These are phyloP conservation scores for Trissolcus basalis DNA, from an alignment of 1,140 invertebrate genomes.

Conservation along the genomic window DNA sequence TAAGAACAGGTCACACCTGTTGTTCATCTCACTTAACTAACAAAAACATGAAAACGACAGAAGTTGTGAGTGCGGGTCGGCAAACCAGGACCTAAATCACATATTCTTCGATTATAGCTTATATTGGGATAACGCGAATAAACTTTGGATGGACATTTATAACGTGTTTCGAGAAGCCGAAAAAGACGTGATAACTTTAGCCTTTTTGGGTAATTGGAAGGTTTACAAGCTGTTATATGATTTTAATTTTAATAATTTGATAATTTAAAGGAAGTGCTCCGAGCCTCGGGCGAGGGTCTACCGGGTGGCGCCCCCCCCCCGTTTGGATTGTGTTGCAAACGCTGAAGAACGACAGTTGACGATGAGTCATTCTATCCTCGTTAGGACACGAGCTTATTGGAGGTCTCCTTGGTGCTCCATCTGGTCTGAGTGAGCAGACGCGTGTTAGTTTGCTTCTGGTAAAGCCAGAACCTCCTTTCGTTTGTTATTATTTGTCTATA, in stretches of 20 bases:
- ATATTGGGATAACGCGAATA: neutral
- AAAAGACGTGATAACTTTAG: neutral
- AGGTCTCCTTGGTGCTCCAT: no score
- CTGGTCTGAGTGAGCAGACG: no score
- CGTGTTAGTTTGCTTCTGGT: no score
- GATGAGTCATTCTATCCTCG: no score
- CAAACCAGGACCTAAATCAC: neutral
- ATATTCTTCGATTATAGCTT: neutral
- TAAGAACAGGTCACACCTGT: slow-evolving; percentile 1
- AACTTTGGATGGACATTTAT: neutral
- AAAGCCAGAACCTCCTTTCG: neutral
- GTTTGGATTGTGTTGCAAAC: no score
- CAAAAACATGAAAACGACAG: neutral
- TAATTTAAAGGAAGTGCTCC: neutral
- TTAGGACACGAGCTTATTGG: no score
- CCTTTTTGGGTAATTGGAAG: slow-evolving; percentile 1
- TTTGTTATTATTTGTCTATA: no score
- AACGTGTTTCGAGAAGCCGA: neutral
- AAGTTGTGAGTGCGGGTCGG: neutral
- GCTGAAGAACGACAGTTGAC: no score
- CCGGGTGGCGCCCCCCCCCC: no score
- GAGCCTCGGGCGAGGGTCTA: no score
- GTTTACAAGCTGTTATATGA: slow-evolving; percentile 1
- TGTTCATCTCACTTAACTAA: neutral
- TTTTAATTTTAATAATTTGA: slow-evolving; percentile 1